phyloP scores from a whole-genome alignment of 2,888 invertebrate genomes.

The Keiferia lycopersicella region DNA sequence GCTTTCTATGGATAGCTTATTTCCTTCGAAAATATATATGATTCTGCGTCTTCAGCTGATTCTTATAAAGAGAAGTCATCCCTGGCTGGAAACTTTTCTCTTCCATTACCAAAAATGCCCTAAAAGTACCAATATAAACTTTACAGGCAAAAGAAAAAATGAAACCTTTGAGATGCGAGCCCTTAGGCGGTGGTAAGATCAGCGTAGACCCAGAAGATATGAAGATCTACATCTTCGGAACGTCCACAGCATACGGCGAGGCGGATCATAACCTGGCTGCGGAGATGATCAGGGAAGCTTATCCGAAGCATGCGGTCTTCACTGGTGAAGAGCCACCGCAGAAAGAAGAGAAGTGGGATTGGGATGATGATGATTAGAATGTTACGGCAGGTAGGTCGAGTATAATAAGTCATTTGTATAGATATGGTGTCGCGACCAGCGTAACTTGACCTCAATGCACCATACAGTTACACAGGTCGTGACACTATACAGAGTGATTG shows the following conservation, averaged over 20 bases:
- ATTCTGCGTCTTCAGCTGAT: too few relatives aligned
- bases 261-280: constrained; percentile 55
- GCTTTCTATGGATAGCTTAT: too few relatives aligned
- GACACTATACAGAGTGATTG: too few relatives aligned
- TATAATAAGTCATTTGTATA: too few relatives aligned
- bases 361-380: neutral
- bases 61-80: too few relatives aligned
- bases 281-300: constrained; percentile 1
- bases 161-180: constrained; percentile 23
- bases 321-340: neutral
- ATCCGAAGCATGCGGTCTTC: constrained; percentile 38
- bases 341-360: neutral
- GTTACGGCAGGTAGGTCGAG: too few relatives aligned
- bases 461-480: too few relatives aligned
- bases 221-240: constrained; percentile 80
- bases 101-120: too few relatives aligned
- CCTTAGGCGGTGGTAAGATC: constrained; percentile 81
- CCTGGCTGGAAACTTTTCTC: too few relatives aligned
- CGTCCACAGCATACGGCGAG: constrained; percentile 76
- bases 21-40: too few relatives aligned
- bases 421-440: too few relatives aligned
- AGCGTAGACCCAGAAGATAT: constrained; percentile 71
- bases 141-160: constrained; percentile 8
- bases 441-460: too few relatives aligned
- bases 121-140: neutral